Conservation (phyloP, 2,888 invertebrate genomes). For the Galeopsomyia nigrocyanea region DNA sequence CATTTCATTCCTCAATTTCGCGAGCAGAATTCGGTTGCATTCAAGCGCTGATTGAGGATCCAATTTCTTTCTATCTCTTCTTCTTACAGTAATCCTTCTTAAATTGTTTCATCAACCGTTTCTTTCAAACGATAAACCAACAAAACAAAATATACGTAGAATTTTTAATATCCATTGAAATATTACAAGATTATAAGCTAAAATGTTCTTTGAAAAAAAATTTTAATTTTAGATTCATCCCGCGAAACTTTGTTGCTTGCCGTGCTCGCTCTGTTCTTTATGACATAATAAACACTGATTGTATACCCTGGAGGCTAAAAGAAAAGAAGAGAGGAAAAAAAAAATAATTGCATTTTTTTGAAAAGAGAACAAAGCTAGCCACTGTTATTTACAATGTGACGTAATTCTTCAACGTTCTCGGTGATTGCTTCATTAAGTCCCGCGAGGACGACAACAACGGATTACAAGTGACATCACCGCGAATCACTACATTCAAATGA, state of each 20-base stretch:
- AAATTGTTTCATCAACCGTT: background rate
- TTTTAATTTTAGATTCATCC: no score
- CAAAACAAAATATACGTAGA: no score
- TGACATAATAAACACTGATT: slow-evolving; percentile 7
- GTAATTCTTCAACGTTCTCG: slow-evolving; percentile 5
- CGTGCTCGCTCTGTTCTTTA: slow-evolving; percentile 10
- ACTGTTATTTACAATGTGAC: background rate
- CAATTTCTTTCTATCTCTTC: no score
- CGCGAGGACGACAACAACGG: background rate
- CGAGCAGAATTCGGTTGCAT: slow-evolving; percentile 32
- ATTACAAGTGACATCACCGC: slow-evolving; percentile 14
- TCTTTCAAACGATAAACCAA: background rate
- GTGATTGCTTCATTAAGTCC: slow-evolving; percentile 32
- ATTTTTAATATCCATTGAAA: background rate
- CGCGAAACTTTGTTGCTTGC: no score
- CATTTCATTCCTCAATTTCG: slow-evolving; percentile 33
- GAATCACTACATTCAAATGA: slow-evolving; percentile 31
- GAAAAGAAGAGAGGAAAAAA: no score
- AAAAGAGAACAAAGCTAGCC: background rate
- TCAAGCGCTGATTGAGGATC: slow-evolving; percentile 1
- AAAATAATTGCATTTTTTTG: no score
- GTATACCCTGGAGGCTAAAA: background rate
- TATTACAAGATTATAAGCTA: no score
- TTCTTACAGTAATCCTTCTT: no score
- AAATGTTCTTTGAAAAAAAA: no score